Conservation (phyloP, 2,113 vertebrate species). For the Ageneiosus marmoratus region DNA sequence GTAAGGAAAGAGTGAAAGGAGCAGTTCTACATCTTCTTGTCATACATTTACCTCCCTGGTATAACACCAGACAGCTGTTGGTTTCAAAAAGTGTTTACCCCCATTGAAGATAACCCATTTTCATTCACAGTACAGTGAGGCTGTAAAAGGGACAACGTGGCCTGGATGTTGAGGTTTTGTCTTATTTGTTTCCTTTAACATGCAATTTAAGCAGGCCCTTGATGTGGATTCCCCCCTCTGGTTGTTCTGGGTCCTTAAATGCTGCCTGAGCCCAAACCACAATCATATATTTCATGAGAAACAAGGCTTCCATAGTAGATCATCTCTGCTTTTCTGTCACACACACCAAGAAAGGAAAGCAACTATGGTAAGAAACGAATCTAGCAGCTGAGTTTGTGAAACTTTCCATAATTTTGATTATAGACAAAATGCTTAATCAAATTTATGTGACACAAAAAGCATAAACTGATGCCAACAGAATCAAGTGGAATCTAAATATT, state of each 20-base stretch:
- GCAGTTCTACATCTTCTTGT: neutral
- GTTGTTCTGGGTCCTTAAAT: slow-evolving; percentile 51
- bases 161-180: slow-evolving; percentile 50
- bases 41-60: neutral
- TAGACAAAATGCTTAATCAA: neutral
- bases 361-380: slow-evolving; percentile 12
- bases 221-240: slow-evolving; percentile 59
- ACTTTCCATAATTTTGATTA: neutral
- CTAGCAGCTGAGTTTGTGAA: neutral
- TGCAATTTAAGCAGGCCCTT: slow-evolving; percentile 53
- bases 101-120: slow-evolving; percentile 48
- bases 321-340: slow-evolving; percentile 46
- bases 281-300: slow-evolving; percentile 63
- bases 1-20: neutral
- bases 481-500: neutral
- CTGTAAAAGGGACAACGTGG: slow-evolving; percentile 28
- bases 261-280: slow-evolving; percentile 61
- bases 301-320: slow-evolving; percentile 40
- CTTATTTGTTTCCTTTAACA: slow-evolving; percentile 59
- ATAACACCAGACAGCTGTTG: neutral
- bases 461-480: neutral
- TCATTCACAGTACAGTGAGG: slow-evolving; percentile 20
- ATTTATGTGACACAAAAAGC: neutral
- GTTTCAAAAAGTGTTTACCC: slow-evolving; percentile 11
- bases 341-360: slow-evolving; percentile 24